A percentile compares a stretch with the other conserved stretches of the same genome.
Evolutionary conservation across 1,140 invertebrate species (phyloP).

Genomic region (Argopecten irradians): DNA sequence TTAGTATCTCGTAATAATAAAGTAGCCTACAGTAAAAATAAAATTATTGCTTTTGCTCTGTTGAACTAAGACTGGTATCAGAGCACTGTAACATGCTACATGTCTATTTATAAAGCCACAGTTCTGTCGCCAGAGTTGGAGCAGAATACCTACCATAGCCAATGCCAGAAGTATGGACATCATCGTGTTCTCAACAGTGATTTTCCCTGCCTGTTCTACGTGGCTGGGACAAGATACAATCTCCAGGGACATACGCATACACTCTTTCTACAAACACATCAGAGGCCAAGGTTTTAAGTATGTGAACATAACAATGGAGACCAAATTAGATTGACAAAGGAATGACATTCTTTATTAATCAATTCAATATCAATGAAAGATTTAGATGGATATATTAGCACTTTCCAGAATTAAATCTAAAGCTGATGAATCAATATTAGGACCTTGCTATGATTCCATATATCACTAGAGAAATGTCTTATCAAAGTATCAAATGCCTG

Average conservation of each 20-base stretch:
- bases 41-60: background rate
- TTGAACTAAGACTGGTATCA: no score
- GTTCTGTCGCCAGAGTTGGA: background rate
- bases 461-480: no score
- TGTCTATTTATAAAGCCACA: background rate
- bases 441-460: no score
- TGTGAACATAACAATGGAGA: no score
- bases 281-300: conserved; percentile 47
- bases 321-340: no score
- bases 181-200: conserved; percentile 92
- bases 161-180: conserved; percentile 89
- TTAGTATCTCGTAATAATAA: no score
- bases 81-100: no score
- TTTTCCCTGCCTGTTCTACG: conserved; percentile 91
- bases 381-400: background rate
- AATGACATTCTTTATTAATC: no score
- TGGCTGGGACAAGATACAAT: conserved; percentile 82
- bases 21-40: background rate
- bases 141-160: conserved; percentile 81
- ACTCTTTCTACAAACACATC: conserved; percentile 65
- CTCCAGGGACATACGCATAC: conserved; percentile 81
- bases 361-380: background rate
- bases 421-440: no score
- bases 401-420: no score
- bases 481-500: no score